Evolutionary conservation across 1,140 invertebrate species (phyloP), one percentile per base, ranked within the genome.

Genomic region (Branchinecta lynchi): DNA sequence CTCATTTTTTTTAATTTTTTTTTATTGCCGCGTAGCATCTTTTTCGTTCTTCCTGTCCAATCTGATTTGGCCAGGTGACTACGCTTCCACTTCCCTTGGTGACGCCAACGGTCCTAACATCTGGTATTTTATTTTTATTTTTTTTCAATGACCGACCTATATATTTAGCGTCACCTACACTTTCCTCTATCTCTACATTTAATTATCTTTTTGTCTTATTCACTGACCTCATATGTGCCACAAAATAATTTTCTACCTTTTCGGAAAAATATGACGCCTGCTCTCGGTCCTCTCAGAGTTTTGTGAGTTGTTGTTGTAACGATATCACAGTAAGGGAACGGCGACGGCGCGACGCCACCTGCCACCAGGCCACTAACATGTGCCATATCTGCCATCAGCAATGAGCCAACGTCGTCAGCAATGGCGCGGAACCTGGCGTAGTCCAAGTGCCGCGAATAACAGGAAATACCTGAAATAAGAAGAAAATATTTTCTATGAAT

Each of bases 351-450:
- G 7, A 93, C 76, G 66, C 86, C 86, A 73, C 91, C 90, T 66
- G 93, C 89, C 3, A 98, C 93, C 44, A 97, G 80, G 20, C 94
- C 94, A 72, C 90, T 88, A 66, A 98, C 86, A 77, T 97, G 94
- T 12, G 93, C 90, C 93, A 98, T 98, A 77, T 98, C 95, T 65
- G 92, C 88, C 81, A 97, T 85, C n/a, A 98, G 76, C 75, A 90
- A 89, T 0, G 93, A 88, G 46, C 88, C 89, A 74, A 87, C 87
- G 72, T 90, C 86, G 79, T 94, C 84, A 66, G 90, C 90, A 67
- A 97, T 96, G 79, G 93, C 80, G 44, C 88, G 83, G 80, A 98
- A 98, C 65, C 87, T 80, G 72, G 89, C 87, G 76, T 92, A 92
- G 77, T 98, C 91, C 65, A 98, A 80, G 72, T 89, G 86, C 46